Conservation (phyloP, 1,140 invertebrate genomes). For the Ceratoteleas bidentatus region DNA sequence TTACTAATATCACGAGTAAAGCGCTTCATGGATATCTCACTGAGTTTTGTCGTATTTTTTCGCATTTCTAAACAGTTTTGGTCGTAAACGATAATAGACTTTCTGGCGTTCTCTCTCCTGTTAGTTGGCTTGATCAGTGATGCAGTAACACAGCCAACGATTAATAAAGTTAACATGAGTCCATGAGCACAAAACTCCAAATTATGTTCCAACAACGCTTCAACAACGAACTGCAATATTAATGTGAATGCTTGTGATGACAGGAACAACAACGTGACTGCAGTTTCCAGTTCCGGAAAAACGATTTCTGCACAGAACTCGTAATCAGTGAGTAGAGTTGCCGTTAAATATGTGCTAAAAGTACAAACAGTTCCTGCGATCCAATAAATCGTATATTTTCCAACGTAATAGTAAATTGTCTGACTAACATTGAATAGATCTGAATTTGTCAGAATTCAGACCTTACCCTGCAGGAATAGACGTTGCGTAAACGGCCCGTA, state of each 20-base stretch:
- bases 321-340: slow-evolving; percentile 1
- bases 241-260: neutral
- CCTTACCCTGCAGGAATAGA: neutral
- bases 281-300: slow-evolving; percentile 15
- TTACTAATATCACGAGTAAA: too few species aligned
- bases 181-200: neutral
- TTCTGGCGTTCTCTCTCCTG: too few species aligned
- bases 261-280: neutral
- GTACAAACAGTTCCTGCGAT: neutral
- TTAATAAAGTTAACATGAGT: neutral
- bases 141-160: too few species aligned
- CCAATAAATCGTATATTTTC: too few species aligned
- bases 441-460: neutral
- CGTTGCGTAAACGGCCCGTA: neutral
- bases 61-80: too few species aligned
- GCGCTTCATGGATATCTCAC: too few species aligned
- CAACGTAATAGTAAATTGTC: neutral
- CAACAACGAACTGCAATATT: neutral
- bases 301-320: slow-evolving; percentile 12
- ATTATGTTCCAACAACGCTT: neutral
- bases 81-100: too few species aligned
- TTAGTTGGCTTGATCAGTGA: too few species aligned
- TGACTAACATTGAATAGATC: neutral
- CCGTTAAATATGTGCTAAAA: neutral
- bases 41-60: too few species aligned